Evolutionary conservation across 2,888 invertebrate species (phyloP), one percentile per base, ranked within the genome.

Genomic region (Heliconius erato): DNA sequence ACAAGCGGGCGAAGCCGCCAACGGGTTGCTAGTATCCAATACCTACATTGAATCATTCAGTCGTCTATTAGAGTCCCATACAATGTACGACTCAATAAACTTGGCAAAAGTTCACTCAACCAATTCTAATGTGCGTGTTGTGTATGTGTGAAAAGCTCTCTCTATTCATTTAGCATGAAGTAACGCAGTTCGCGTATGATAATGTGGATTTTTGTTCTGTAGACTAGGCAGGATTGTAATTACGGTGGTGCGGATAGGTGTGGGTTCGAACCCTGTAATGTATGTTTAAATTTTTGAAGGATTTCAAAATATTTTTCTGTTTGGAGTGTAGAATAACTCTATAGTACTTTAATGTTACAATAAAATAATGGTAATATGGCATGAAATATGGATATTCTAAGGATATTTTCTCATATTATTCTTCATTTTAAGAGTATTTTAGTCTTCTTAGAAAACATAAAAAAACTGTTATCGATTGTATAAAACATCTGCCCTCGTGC

Each of bases 1-100:
- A 23, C 54, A 19, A 54, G 54, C 54, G 54, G 54, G 54, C 54
- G 54, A 54, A 54, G 54, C 19, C 54, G 19, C 54, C 23, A 54
- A 23, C 54, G 54, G 7, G 19, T 7, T 3, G 19, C 54, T 54
- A 54, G 54, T 54, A 54, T 54, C 19, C 19, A 0, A 23, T 54
- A 23, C 7, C 19, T 68, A 82, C 85, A 86, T 85, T 69, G 83
- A 77, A 80, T 85, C 80, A 72, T 82, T 82, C 71, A 81, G 81
- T 79, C 32, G 14, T 35, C 80, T 81, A 79, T 82, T 80, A 74
- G 79, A 72, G 68, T 71, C 63, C 35, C 59, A 78, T 81, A 79
- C 79, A 67, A 79, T 72, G 80, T 69, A 78, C 79, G 72, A 67
- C 74, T 69, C 44, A 77, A 26, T 71, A 71, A 32, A 81, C 77